These are phyloP conservation scores for Strigops habroptila DNA, from an alignment of 2,113 vertebrate genomes.

Conservation along the genomic window DNA sequence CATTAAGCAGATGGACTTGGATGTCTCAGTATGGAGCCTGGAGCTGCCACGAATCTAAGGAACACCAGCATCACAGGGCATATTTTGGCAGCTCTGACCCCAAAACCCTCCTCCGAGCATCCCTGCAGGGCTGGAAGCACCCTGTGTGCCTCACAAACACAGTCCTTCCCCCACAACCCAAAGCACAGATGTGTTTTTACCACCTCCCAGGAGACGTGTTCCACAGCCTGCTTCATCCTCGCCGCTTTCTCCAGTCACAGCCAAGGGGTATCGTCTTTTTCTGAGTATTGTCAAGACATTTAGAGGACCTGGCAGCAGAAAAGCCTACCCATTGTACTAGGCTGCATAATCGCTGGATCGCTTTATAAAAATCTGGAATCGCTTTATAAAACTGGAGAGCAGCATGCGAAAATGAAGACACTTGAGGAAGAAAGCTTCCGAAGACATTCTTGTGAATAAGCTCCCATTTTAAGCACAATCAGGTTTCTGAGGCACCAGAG, in stretches of 20 bases:
- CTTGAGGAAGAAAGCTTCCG: not conserved
- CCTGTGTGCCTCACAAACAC: rapidly evolving
- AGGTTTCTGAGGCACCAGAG: not conserved
- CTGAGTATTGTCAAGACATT: not conserved
- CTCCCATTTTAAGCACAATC: not conserved
- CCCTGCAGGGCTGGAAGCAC: not conserved
- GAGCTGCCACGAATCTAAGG: not conserved
- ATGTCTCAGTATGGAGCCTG: rapidly evolving
- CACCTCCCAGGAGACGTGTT: not conserved
- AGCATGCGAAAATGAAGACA: not conserved
- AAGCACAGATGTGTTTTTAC: not conserved
- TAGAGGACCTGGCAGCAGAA: not conserved
- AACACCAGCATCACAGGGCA: rapidly evolving
- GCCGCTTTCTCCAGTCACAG: rapidly evolving
- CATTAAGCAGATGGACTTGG: not conserved
- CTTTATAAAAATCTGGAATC: not conserved
- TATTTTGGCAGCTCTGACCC: not conserved
- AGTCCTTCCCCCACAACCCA: not conserved
- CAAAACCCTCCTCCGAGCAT: not conserved
- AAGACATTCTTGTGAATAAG: not conserved
- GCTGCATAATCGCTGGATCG: not conserved
- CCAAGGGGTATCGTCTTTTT: not conserved
- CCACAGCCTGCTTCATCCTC: not conserved
- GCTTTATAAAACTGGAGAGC: not conserved
- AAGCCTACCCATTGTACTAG: not conserved